Evolutionary conservation across 2,113 vertebrate species (phyloP), one percentile per base, ranked within the genome.

Genomic region (Ictalurus furcatus): DNA sequence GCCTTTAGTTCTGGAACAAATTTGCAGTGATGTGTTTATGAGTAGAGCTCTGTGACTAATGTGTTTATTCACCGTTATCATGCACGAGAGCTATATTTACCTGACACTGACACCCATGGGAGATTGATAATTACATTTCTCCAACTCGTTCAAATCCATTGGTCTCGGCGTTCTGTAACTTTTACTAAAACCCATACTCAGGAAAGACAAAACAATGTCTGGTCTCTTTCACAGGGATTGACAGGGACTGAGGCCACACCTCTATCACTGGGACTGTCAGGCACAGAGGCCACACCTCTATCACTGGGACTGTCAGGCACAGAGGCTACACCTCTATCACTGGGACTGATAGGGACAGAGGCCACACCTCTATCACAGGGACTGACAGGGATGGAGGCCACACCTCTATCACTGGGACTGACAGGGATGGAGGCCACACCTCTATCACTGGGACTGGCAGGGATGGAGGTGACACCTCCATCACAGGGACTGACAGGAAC

Each of bases 1-100:
- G 80, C 54, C n/a, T 84, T 84, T 61, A 40, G 54, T 63, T 84
- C 81, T 84, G 81, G 81, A 84, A 40, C 81, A 37, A 61, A 84
- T 61, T 84, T 28, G 30, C 58, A 84, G 28, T 84, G 81, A 84
- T 84, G 81, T 84, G 81, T 63, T 84, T 61, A 61, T 40, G 81
- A 84, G 21, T 58, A 34, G 11, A 83, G 58, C 58, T 84, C 58
- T 84, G 81, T 63, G 58, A 83, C 80, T 83, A 83, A 83, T 61
- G 30, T 61, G 80, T 83, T 83, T 83, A 61, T 83, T 83, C 80
- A 61, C 56, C 6, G 30, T 37, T 83, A 61, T 61, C 80, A 61
- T 25, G 34, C 56, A 83, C 80, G 40, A 37, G 56, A 61, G 80
- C 56, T 83, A 61, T 61, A 83, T 83, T 83, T 61, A 83, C 30